Base-by-base conservation (phyloP, 2,888 invertebrate genomes). In the Melinaea marsaeus region DNA sequence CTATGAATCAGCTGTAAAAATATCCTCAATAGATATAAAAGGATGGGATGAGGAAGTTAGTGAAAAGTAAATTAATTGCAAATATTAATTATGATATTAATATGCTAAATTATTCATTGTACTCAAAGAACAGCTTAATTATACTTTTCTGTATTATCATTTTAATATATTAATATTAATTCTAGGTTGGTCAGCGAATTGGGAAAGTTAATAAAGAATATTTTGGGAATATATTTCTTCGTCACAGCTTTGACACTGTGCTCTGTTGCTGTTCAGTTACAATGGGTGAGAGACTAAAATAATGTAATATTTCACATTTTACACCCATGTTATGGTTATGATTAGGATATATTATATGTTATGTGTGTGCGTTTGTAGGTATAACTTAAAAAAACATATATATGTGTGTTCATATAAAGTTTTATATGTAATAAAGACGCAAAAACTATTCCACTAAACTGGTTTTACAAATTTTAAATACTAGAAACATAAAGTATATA, bases 141-240 rank as follows among this genome's bases (percentile, higher is more conserved):
- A 9, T 51, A 32, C 3, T 51, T 51, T 51, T 7, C 3, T 51
- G 6, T 32, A 32, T n/a, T 32, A 3, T 51, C 51, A 32, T 32
- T 5, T 51, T 42, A 9, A 48, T 13, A 35, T 33, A 37, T 46
- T 11, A 42, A 46, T 55, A 42, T 55, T 32, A 60, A 63, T 83
- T 81, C 68, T 74, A 88, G 88, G 33, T 71, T 72, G 22, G 74
- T 81, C 2, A 68, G 64, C 2, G 73, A 79, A 46, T 71, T 88
- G 9, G 77, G 78, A 48, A 71, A 68, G 9, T 65, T 85, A 45
- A 67, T 86, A 32, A 75, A 71, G 60, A 71, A 76, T 58, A 81
- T 86, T 47, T 69, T 88, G 60, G 88, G 87, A 22, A 74, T 85
- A n/a, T 89, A 88, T 72, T 84, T 83, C 62, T 74, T 81, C 6